A percentile compares a stretch with the other conserved stretches of the same genome.
Evolutionary conservation across 2,797 vertebrate genomes (phyloP).

Genomic region (Sphenodon punctatus): DNA sequence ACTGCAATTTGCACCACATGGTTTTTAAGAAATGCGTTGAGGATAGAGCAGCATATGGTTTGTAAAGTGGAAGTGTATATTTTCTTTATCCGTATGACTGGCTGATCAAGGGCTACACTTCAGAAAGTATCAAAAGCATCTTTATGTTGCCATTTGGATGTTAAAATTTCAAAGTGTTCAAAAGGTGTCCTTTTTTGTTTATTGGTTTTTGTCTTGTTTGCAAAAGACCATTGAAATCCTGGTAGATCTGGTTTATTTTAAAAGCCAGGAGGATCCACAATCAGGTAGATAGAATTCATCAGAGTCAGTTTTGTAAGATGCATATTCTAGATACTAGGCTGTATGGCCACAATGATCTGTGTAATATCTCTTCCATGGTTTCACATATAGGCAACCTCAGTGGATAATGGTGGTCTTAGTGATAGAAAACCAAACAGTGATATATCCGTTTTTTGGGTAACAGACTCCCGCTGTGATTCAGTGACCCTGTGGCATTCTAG

Average conservation of each 20-base stretch:
- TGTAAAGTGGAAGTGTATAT: too few species aligned
- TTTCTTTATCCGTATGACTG: neutral
- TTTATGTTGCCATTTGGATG: neutral
- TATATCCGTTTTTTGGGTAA: neutral
- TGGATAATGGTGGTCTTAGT: neutral
- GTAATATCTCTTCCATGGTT: fast-evolving
- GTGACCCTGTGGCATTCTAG: neutral
- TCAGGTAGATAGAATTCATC: neutral
- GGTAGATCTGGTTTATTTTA: neutral
- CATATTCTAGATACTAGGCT: fast-evolving
- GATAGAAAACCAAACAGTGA: neutral
- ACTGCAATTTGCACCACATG: neutral
- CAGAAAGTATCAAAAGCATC: neutral
- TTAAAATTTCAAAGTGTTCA: neutral
- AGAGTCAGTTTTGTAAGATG: neutral
- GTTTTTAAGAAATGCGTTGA: neutral
- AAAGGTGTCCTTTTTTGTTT: neutral
- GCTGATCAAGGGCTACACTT: neutral
- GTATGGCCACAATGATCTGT: neutral
- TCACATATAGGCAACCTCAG: neutral
- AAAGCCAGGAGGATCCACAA: neutral
- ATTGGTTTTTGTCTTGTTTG: neutral
- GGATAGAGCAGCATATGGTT: too few species aligned
- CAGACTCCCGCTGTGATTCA: neutral
- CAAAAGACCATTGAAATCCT: neutral